Percentiles rank a stretch among this genome's conserved stretches.
Conservation (phyloP, 2,888 invertebrate species). For the Cheiracanthium punctorium region DNA sequence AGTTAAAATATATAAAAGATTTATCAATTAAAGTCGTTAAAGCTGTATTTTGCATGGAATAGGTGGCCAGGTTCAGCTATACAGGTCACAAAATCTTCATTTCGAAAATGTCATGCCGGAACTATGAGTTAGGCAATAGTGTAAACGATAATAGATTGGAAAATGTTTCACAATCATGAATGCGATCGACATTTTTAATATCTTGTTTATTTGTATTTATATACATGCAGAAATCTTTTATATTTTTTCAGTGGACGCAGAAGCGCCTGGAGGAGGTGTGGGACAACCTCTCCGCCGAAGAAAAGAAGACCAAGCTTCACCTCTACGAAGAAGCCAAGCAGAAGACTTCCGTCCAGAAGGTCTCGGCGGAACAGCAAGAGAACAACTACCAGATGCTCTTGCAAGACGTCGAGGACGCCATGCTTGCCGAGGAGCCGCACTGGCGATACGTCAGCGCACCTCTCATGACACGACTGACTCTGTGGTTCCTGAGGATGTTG, state of each 20-base stretch:
- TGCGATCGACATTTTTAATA: too few relatives aligned
- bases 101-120: too few relatives aligned
- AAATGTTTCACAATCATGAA: too few relatives aligned
- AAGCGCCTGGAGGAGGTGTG: constrained; percentile 42
- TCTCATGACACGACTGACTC: neutral
- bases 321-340: constrained; percentile 31
- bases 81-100: too few relatives aligned
- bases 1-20: too few relatives aligned
- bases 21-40: too few relatives aligned
- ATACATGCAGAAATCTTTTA: too few relatives aligned
- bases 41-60: too few relatives aligned
- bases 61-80: too few relatives aligned
- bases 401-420: constrained; percentile 58
- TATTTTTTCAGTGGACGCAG: constrained; percentile 43
- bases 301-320: constrained; percentile 8
- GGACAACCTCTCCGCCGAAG: constrained; percentile 28
- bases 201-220: too few relatives aligned
- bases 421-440: constrained; percentile 50
- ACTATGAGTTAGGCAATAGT: too few relatives aligned
- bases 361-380: constrained; percentile 18
- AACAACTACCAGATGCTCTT: constrained; percentile 33
- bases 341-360: neutral
- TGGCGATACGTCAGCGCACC: constrained; percentile 56
- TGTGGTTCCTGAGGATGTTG: constrained; percentile 20
- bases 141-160: too few relatives aligned